These are phyloP conservation scores for Corythaeola cristata DNA, from an alignment of 2,113 vertebrate genomes.

Conservation along the genomic window DNA sequence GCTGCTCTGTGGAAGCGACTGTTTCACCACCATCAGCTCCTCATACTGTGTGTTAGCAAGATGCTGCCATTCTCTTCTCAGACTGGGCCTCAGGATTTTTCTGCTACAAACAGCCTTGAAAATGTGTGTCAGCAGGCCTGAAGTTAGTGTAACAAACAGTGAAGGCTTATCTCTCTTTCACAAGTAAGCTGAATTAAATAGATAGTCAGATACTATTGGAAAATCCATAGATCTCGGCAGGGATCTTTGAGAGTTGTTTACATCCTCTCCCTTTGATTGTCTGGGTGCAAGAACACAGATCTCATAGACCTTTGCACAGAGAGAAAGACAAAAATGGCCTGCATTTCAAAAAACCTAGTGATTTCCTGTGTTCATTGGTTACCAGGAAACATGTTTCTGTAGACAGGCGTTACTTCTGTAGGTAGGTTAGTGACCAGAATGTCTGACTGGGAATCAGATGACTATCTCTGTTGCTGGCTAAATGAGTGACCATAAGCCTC, in stretches of 20 bases:
- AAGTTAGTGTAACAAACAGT: neutral
- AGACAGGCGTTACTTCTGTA: neutral
- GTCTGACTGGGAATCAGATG: neutral
- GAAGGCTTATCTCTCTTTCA: neutral
- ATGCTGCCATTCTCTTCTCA: neutral
- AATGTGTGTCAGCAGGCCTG: neutral
- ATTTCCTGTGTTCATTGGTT: neutral
- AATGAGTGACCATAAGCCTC: neutral
- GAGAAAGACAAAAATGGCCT: neutral
- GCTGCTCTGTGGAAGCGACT: neutral
- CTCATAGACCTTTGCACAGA: neutral
- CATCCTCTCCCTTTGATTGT: neutral
- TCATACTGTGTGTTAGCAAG: neutral
- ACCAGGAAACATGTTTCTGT: neutral
- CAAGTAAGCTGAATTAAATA: neutral
- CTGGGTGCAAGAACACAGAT: neutral
- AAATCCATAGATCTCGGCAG: neutral
- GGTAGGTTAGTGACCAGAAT: neutral
- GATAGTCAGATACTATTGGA: neutral
- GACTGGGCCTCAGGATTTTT: neutral
- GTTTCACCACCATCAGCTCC: neutral
- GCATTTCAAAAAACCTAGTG: neutral
- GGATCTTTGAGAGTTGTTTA: neutral
- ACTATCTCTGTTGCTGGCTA: neutral
- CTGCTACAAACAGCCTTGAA: neutral